Evolutionary conservation across 2,888 invertebrate genomes (phyloP), one percentile per base, ranked within the genome.

Genomic region (Cantharis nigra): DNA sequence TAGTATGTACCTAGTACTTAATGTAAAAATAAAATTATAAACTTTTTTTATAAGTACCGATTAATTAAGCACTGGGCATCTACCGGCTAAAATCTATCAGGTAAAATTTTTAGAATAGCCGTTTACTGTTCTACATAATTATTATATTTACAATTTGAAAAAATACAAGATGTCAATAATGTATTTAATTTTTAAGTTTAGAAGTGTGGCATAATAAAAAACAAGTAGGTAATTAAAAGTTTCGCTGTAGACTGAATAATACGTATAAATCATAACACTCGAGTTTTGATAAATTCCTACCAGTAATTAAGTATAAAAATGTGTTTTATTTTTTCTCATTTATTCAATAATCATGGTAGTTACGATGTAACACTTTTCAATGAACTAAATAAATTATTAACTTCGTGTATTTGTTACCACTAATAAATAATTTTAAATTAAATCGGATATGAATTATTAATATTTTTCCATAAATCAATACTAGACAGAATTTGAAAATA

Each of bases 91-190:
- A 67, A 72, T 20, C 72, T 76, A 76, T 71, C 72, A 72, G 72
- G 72, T 76, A 71, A 76, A 76, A 72, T 72, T 69, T 76, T 76
- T 76, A 76, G 76, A 76, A 76, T 76, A 76, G 76, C 71, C 72
- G 76, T 72, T 65, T 70, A 26, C 20, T 71, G 33, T 63, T 62
- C 62, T 72, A 72, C 69, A 74, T 26, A n/a, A n/a, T n/a, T n/a
- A 69, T 69, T 74, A 70, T 69, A 74, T 74, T 62, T 74, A 74
- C 74, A 74, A 23, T 74, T 20, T 64, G 7, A 70, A 63, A 10
- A 20, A 74, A 74, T 69, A 62, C 30, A 69, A 70, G 65, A 20
- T 71, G 63, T 49, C n/a, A n/a, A 49, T 49, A 49, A 49, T 49
- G n/a, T 49, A 49, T 49, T 49, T 49, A n/a, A 49, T 49, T 49